Evolutionary conservation across 2,888 invertebrate genomes (phyloP), one percentile per base, ranked within the genome.

Genomic region (Ochlodes sylvanus): DNA sequence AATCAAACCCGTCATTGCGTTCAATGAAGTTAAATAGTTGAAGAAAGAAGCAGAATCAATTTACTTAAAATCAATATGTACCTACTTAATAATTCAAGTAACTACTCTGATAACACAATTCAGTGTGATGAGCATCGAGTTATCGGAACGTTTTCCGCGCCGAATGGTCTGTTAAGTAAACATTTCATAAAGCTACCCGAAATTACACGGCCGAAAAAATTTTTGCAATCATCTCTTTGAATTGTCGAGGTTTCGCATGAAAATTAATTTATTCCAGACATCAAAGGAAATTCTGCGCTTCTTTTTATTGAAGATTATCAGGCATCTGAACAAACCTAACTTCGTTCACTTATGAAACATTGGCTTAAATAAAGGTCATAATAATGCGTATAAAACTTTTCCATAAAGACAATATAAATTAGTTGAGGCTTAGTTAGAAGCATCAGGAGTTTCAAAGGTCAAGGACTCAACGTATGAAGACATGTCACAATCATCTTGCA

Each of bases 251-350:
- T 77, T 79, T 79, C 70, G 64, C 68, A 68, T 58, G 69, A 67
- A 78, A 77, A 77, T 79, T 82, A 81, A 83, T 82, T 82, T 77
- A 77, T 79, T 82, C 77, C 71, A 69, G 71, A 79, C 76, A 78
- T 80, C 81, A 82, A 83, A 84, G 77, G 62, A 69, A 69, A 66
- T 71, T 63, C 66, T 63, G 63, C 32, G 57, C 60, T 47, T 17
- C 70, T 65, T 71, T 72, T 68, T 69, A 52, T 60, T 54, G 66
- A 68, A 63, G 34, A 68, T 50, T 47, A 47, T 47, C 47, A 47
- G 17, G 61, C 52, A 34, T 27, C 34, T 44, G 47, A 57, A 61
- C 58, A 67, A 67, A 61, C 27, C 15, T 27, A 54, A 60, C 66
- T 58, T 50, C 27, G 38, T 57, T 21, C 42, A 42, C 38, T 17